phyloP scores from a whole-genome alignment of 2,113 vertebrate genomes.

The Typhlomys cinereus region DNA sequence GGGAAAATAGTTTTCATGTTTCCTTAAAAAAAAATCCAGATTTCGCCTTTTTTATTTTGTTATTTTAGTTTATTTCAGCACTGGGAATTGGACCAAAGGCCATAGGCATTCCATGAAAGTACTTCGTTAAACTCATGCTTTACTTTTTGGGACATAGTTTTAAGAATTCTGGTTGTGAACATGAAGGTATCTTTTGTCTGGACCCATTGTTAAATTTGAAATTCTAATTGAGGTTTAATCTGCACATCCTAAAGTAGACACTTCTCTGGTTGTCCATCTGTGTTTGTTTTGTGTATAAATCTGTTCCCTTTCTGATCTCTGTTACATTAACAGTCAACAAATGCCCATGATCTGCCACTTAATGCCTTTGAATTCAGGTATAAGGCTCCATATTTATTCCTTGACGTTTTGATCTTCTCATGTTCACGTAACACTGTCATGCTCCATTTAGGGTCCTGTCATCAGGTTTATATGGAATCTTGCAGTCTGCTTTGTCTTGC shows the following conservation, averaged over 20 bases:
- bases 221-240: background rate
- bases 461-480: background rate
- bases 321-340: background rate
- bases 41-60: too few relatives aligned
- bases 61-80: background rate
- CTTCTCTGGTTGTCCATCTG: background rate
- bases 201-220: too few relatives aligned
- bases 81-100: background rate
- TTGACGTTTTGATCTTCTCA: background rate
- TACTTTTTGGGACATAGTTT: background rate
- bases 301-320: background rate
- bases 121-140: background rate
- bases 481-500: background rate
- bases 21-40: background rate
- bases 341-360: background rate
- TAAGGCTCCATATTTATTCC: background rate
- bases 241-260: background rate
- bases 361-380: background rate
- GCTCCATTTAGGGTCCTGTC: slow-evolving; percentile 11
- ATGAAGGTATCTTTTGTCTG: background rate
- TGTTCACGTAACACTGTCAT: background rate
- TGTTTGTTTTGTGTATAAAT: background rate
- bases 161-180: background rate
- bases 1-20: background rate
- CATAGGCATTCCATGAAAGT: background rate